A percentile compares a stretch with the other conserved stretches of the same genome.
phyloP scores from a whole-genome alignment of 2,797 vertebrate species.

The Melanotaenia parkinsoni region DNA sequence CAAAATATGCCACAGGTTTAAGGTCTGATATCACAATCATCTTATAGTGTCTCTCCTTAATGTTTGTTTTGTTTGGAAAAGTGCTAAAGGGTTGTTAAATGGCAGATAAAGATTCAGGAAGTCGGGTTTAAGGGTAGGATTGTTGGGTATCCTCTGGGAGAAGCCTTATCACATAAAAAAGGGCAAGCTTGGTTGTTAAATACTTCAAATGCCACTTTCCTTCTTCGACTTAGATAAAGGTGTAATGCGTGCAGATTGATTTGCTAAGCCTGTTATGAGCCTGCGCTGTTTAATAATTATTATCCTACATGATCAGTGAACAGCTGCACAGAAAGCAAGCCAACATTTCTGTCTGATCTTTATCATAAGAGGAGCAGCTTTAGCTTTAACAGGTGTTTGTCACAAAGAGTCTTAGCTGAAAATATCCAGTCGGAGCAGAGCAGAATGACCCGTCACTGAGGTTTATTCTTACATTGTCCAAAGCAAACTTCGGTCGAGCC shows the following conservation, averaged over 20 bases:
- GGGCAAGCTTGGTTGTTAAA: neutral
- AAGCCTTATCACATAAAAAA: neutral
- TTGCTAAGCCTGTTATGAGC: constrained; percentile 7
- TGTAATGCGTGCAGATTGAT: neutral
- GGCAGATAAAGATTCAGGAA: constrained; percentile 19
- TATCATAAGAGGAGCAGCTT: constrained; percentile 13
- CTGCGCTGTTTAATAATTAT: constrained; percentile 9
- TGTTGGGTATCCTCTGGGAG: neutral
- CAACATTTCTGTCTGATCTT: constrained; percentile 3
- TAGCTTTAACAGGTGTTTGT: constrained; percentile 23
- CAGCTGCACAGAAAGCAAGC: constrained; percentile 14
- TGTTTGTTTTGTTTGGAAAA: constrained; percentile 39
- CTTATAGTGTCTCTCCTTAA: constrained; percentile 14
- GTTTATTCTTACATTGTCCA: constrained; percentile 37
- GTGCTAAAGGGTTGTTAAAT: constrained; percentile 12
- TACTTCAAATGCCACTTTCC: neutral
- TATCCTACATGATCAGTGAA: neutral
- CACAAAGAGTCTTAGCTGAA: constrained; percentile 24
- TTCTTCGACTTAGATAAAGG: neutral
- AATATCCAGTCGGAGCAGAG: constrained; percentile 22
- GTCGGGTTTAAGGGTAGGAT: neutral
- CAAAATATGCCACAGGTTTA: constrained; percentile 27
- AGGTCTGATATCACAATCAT: constrained; percentile 18
- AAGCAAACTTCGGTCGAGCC: constrained; percentile 34
- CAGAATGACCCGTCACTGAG: constrained; percentile 42